Conservation (phyloP, 2,888 invertebrate genomes). For the Mycalesis mineus region DNA sequence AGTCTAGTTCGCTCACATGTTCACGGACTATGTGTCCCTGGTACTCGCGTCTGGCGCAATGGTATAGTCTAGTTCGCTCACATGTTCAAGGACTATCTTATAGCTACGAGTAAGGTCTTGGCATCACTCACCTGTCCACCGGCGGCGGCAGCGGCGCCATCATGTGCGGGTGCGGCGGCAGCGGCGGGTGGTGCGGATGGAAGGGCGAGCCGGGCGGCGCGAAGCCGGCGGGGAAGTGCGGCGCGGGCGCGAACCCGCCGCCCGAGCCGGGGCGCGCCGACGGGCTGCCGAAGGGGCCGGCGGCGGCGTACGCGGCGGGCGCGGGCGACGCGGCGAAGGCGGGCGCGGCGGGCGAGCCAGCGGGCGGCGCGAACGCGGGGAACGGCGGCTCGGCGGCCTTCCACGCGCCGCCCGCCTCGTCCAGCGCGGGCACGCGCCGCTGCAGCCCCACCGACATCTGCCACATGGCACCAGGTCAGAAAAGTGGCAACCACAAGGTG, state of each 20-base stretch:
- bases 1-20: too few species aligned
- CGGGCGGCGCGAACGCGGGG: constrained; percentile 89
- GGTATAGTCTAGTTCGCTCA: too few species aligned
- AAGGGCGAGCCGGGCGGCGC: constrained; percentile 88
- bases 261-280: constrained; percentile 87
- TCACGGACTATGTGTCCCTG: too few species aligned
- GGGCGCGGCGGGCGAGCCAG: constrained; percentile 84
- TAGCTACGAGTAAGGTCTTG: too few species aligned
- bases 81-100: too few species aligned
- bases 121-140: constrained; percentile 87
- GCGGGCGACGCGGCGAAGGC: constrained; percentile 83
- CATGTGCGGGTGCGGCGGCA: constrained; percentile 83
- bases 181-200: constrained; percentile 91
- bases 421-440: constrained; percentile 83
- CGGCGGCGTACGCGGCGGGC: constrained; percentile 83
- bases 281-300: constrained; percentile 81
- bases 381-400: constrained; percentile 84
- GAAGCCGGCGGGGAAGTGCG: constrained; percentile 84
- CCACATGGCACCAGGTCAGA: background rate
- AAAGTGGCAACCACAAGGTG: too few species aligned
- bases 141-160: constrained; percentile 83
- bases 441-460: constrained; percentile 87
- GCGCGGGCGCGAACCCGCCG: constrained; percentile 89
- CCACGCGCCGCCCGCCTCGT: constrained; percentile 80
- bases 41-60: too few species aligned